Evolutionary conservation across 2,888 invertebrate species (phyloP).

Genomic region (Drosophila helvetica): DNA sequence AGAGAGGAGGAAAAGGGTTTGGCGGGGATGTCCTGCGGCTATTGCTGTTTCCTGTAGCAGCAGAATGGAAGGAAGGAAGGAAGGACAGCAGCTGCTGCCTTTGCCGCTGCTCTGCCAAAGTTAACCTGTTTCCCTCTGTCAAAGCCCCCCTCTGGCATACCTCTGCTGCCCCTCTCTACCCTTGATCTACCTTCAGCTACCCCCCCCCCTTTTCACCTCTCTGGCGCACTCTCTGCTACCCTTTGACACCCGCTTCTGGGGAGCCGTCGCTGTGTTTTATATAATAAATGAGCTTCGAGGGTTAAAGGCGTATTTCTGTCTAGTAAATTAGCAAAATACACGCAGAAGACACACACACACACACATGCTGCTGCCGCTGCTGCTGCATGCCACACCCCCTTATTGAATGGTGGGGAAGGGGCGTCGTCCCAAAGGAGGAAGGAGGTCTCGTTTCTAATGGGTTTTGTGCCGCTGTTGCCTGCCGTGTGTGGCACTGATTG

Average conservation of each 20-base stretch:
- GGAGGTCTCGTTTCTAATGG: conserved; percentile 9
- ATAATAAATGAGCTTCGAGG: conserved; percentile 83
- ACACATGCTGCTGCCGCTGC: background rate
- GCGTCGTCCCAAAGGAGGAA: background rate
- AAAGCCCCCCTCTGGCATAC: conserved; percentile 10
- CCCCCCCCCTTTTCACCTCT: no score
- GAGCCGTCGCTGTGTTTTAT: conserved; percentile 63
- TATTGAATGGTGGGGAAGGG: background rate
- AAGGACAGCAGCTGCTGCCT: conserved; percentile 51
- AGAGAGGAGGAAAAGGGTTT: conserved; percentile 47
- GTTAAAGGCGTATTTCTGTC: conserved; percentile 83
- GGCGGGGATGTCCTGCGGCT: conserved; percentile 48
- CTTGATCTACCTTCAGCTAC: background rate
- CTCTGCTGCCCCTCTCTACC: conserved; percentile 6
- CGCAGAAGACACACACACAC: conserved; percentile 57
- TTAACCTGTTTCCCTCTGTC: conserved; percentile 45
- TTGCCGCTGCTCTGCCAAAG: background rate
- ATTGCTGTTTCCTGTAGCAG: conserved; percentile 45
- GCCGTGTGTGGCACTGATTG: conserved; percentile 60
- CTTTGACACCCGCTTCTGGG: conserved; percentile 30
- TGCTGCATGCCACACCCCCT: background rate
- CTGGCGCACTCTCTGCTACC: background rate
- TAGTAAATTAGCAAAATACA: conserved; percentile 83
- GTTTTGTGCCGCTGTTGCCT: conserved; percentile 1
- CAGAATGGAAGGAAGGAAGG: conserved; percentile 20